Conservation (phyloP, 1,140 invertebrate genomes). For the Steinernema feltiae region DNA sequence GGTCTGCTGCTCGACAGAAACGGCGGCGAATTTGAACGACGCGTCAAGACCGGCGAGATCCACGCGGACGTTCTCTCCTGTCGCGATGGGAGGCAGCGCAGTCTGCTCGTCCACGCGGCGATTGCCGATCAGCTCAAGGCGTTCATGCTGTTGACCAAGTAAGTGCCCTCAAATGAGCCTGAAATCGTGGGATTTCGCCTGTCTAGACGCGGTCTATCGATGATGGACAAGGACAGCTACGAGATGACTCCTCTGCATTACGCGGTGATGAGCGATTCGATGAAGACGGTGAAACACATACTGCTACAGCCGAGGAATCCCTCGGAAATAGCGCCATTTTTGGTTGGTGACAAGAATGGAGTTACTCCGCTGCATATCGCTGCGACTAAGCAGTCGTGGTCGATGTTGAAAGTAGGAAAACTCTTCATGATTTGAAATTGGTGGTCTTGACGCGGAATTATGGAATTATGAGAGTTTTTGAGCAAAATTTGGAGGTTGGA, state of each 20-base stretch:
- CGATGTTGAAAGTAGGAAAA: background rate
- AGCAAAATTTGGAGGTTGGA: background rate
- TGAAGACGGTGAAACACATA: background rate
- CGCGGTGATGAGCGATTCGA: background rate
- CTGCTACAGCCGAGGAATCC: background rate
- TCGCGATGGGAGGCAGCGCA: background rate
- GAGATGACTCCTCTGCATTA: background rate
- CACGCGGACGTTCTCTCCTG: background rate
- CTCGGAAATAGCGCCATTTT: background rate
- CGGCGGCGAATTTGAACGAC: background rate
- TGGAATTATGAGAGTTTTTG: background rate
- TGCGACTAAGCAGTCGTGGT: background rate
- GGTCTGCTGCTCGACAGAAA: background rate
- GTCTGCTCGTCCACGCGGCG: slow-evolving; percentile 1
- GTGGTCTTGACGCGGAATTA: background rate
- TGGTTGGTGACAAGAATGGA: background rate
- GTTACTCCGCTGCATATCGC: background rate
- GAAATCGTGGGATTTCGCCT: background rate
- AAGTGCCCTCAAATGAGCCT: too few relatives aligned
- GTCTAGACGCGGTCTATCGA: background rate
- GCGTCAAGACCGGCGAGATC: background rate
- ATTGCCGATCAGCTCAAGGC: background rate
- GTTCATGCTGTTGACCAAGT: background rate
- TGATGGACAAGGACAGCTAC: background rate
- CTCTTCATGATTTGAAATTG: background rate